phyloP scores from a whole-genome alignment of 2,888 invertebrate species.

The Eupelmus urozonus region DNA sequence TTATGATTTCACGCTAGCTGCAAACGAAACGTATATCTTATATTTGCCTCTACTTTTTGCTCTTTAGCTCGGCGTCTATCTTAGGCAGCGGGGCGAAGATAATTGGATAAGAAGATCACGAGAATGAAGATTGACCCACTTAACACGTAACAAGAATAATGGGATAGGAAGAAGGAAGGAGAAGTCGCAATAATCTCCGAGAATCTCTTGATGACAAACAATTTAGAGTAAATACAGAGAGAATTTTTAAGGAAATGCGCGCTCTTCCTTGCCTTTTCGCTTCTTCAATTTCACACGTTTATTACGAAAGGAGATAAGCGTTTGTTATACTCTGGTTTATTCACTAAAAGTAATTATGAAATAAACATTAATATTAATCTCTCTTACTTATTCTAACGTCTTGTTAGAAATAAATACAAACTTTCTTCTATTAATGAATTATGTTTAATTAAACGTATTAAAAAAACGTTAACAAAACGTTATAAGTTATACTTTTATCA shows the following conservation, averaged over 20 bases:
- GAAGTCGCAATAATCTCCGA: slow-evolving; percentile 66
- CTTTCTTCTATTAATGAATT: too few relatives aligned
- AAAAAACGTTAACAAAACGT: too few relatives aligned
- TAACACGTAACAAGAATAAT: slow-evolving; percentile 70
- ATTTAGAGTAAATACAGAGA: slow-evolving; percentile 42
- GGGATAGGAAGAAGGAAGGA: slow-evolving; percentile 65
- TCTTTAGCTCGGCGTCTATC: slow-evolving; percentile 33
- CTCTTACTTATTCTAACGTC: too few relatives aligned
- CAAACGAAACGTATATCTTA: slow-evolving; percentile 43
- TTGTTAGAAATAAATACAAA: too few relatives aligned
- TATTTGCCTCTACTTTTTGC: slow-evolving; percentile 14
- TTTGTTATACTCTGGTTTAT: too few relatives aligned
- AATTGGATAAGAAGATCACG: slow-evolving; percentile 54
- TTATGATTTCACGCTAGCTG: slow-evolving; percentile 11
- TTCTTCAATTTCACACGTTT: neutral
- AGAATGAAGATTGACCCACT: slow-evolving; percentile 65
- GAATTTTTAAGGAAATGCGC: slow-evolving; percentile 1
- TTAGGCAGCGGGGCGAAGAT: slow-evolving; percentile 37
- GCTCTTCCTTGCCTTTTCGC: neutral
- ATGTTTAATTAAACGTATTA: too few relatives aligned
- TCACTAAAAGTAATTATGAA: too few relatives aligned
- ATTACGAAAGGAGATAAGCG: neutral
- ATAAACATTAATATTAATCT: too few relatives aligned
- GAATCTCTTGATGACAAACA: slow-evolving; percentile 43
- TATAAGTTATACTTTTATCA: too few relatives aligned